These are phyloP conservation scores for Megastigmus dorsalis DNA, from an alignment of 2,888 invertebrate species.

Conservation along the genomic window DNA sequence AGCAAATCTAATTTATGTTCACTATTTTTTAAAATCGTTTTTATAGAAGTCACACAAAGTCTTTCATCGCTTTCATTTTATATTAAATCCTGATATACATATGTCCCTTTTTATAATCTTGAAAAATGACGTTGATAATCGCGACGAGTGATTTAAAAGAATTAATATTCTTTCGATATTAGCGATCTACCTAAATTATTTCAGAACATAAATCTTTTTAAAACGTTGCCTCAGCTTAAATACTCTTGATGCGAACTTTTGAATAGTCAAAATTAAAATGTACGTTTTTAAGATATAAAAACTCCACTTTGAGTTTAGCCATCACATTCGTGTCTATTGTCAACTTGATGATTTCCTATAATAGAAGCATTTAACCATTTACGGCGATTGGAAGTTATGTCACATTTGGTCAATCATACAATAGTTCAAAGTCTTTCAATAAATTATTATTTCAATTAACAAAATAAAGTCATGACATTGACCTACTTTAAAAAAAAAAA, in stretches of 20 bases:
- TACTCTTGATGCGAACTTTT: slow-evolving; percentile 8
- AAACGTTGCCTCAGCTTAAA: not conserved
- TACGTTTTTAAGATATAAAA: not conserved
- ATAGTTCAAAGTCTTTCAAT: too few relatives aligned
- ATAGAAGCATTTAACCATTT: not conserved
- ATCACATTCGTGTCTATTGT: not conserved
- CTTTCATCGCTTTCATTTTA: too few relatives aligned
- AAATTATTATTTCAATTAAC: not conserved
- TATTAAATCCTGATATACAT: too few relatives aligned
- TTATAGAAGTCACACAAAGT: too few relatives aligned
- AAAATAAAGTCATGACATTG: not conserved
- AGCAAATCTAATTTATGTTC: too few relatives aligned
- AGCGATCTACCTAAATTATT: too few relatives aligned
- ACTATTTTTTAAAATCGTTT: too few relatives aligned
- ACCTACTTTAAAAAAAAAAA: not conserved
- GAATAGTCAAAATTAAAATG: slow-evolving; percentile 18
- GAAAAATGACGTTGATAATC: too few relatives aligned
- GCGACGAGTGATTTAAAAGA: too few relatives aligned
- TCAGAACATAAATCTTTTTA: slow-evolving; percentile 22
- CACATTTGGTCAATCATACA: slow-evolving; percentile 3
- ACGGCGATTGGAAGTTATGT: not conserved
- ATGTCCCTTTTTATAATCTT: too few relatives aligned
- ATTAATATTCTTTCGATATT: too few relatives aligned
- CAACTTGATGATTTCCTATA: not conserved
- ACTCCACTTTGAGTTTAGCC: not conserved